Evolutionary conservation across 2,113 vertebrate species (phyloP).

Genomic region (Alethe diademata): DNA sequence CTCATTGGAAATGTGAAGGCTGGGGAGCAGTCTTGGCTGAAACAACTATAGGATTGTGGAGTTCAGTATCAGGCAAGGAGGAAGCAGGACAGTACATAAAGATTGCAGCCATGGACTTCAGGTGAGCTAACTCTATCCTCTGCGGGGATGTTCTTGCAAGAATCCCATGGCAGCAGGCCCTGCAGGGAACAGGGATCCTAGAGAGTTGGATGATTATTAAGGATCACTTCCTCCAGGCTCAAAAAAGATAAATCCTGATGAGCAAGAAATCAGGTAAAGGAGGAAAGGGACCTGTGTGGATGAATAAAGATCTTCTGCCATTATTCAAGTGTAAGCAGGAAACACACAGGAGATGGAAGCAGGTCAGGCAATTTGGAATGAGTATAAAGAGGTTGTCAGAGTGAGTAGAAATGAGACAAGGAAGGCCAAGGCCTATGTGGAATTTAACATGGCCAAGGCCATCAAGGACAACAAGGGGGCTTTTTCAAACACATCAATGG

Average conservation of each 20-base stretch:
- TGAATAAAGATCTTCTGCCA: neutral
- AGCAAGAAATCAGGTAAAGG: neutral
- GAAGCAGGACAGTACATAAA: neutral
- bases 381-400: neutral
- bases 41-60: neutral
- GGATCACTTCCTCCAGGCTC: neutral
- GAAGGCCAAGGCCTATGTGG: neutral
- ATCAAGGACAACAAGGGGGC: neutral
- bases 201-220: neutral
- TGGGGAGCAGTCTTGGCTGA: neutral
- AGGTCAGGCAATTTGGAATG: neutral
- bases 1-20: neutral
- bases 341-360: neutral
- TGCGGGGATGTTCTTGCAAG: neutral
- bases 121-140: no score
- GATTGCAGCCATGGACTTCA: neutral
- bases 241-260: fast-evolving
- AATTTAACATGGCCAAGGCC: neutral
- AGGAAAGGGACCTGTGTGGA: neutral
- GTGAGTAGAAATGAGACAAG: neutral
- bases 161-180: neutral
- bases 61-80: neutral
- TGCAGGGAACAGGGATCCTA: neutral
- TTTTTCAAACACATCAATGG: neutral
- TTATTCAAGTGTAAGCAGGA: neutral